Percentiles rank a stretch among this genome's conserved stretches.
Evolutionary conservation across 2,797 vertebrate species (phyloP).

Genomic region (Ciconia nigra): DNA sequence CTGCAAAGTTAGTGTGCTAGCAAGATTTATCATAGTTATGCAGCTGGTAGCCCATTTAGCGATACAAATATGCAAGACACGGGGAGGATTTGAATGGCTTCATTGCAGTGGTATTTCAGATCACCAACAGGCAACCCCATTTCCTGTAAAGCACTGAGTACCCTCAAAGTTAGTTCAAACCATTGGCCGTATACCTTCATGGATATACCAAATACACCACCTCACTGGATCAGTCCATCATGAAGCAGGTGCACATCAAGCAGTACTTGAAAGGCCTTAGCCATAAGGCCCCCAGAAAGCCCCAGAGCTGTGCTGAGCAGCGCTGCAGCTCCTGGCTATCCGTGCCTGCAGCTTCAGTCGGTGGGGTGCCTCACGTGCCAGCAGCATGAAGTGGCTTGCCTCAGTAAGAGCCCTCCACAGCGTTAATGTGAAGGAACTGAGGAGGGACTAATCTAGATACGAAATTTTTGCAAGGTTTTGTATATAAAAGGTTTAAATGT

Average conservation of each 20-base stretch:
- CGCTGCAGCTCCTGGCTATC: neutral
- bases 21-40: neutral
- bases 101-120: neutral
- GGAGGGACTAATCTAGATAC: neutral
- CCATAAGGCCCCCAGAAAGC: neutral
- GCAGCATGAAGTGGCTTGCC: neutral
- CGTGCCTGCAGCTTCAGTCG: neutral
- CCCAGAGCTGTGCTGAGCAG: neutral
- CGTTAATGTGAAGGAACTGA: neutral
- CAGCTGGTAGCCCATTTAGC: neutral
- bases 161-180: neutral
- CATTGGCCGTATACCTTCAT: neutral
- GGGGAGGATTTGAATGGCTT: neutral
- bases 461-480: neutral
- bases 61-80: neutral
- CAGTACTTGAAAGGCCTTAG: neutral
- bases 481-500: neutral
- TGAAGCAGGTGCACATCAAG: neutral
- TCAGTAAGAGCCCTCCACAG: neutral
- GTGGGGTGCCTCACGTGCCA: neutral
- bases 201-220: neutral
- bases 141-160: neutral
- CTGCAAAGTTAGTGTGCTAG: neutral
- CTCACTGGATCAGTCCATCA: neutral
- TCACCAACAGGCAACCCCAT: neutral